Evolutionary conservation across 2,888 invertebrate species (phyloP), one percentile per base, ranked within the genome.

Genomic region (Acanthosepion esculentum): DNA sequence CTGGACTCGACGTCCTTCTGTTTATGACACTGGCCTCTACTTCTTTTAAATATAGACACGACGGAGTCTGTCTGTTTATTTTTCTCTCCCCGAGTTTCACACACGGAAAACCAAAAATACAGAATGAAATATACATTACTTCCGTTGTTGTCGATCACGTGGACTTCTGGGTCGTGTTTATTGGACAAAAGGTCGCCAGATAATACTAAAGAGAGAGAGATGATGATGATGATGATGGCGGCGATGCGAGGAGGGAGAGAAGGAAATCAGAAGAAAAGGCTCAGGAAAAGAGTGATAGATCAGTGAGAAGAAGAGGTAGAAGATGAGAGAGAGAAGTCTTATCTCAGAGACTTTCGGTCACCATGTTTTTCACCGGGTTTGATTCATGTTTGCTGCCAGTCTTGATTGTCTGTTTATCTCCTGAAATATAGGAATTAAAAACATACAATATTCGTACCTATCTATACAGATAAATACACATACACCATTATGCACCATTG

Each of bases 141-240:
- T 78, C 78, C 78, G 78, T 78, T 78, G n/a, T 78, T 78, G 78
- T n/a, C 78, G 78, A 78, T 78, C 78, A 78, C 78, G 78, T 78
- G 78, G 78, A 33, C 78, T n/a, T 78, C 33, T 33, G 78, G 78
- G 78, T 78, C 78, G 78, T 78, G 78, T 78, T 78, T 78, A 78
- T 78, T n/a, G 78, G 78, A 78, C n/a, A 78, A 78, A 78, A 33
- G 78, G 78, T 78, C 78, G 78, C n/a, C n/a, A 78, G 15, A 5
- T 29, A 78, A 78, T 78, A 29, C 29, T 29, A 78, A 10, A 29
- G 26, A n/a, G 10, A 78, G 10, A 78, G 6, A 78, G 10, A 29
- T 2, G 41, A 41, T 1, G 41, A 41, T 41, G 41, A 41, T 41
- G 41, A 41, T 41, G 41, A 41, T 41, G 41, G 3, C 3, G 41